A percentile compares a stretch with the other conserved stretches of the same genome.
These are phyloP conservation scores for Syngnathus floridae DNA, from an alignment of 2,113 vertebrate species.

Conservation along the genomic window DNA sequence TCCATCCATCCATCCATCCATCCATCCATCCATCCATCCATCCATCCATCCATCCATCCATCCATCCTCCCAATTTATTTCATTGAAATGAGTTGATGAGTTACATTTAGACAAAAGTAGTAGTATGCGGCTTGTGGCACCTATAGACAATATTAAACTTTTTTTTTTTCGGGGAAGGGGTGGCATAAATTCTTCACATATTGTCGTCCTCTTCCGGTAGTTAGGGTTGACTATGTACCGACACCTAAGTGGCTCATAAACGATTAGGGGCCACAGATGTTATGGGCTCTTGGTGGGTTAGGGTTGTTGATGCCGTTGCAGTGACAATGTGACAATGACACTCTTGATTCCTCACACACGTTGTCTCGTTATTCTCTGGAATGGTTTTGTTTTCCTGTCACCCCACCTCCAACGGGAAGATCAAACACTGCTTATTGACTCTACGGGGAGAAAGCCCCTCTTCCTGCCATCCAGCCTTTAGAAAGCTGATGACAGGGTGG, in stretches of 20 bases:
- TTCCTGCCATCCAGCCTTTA: conserved; percentile 25
- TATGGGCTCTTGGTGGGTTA: background rate
- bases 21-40: too few species aligned
- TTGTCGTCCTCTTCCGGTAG: too few species aligned
- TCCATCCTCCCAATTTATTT: too few species aligned
- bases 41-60: too few species aligned
- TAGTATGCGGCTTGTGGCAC: background rate
- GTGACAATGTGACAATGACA: background rate
- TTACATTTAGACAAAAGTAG: background rate
- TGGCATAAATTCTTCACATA: too few species aligned
- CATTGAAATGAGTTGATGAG: too few species aligned
- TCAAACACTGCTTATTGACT: conserved; percentile 37
- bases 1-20: too few species aligned
- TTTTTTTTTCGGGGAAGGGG: too few species aligned
- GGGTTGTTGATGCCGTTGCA: background rate
- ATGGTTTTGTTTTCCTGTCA: conserved; percentile 25
- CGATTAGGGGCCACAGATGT: background rate
- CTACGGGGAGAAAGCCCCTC: conserved; percentile 2
- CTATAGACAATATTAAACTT: background rate
- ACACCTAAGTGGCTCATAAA: too few species aligned
- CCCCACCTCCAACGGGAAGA: conserved; percentile 22
- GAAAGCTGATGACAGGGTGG: conserved; percentile 37
- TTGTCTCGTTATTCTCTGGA: conserved; percentile 16
- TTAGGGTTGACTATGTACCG: too few species aligned
- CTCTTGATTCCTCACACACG: background rate